These are phyloP conservation scores for Choristoneura fumiferana DNA, from an alignment of 1,140 invertebrate genomes.

Conservation along the genomic window DNA sequence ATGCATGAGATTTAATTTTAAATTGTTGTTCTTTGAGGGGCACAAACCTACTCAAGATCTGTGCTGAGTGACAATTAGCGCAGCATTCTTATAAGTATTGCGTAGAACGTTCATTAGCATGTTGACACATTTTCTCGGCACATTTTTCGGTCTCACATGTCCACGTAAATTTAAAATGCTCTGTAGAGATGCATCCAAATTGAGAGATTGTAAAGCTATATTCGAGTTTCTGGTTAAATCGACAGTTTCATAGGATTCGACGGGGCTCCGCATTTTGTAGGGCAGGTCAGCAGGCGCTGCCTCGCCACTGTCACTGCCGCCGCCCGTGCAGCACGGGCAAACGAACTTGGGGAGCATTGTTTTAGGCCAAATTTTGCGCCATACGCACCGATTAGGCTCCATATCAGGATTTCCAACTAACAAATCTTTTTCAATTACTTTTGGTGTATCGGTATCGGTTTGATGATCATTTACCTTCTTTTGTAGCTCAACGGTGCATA, in stretches of 20 bases:
- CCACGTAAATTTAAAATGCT: constrained; percentile 43
- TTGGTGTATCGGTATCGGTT: too few relatives aligned
- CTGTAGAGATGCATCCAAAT: constrained; percentile 47
- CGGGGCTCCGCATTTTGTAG: constrained; percentile 26
- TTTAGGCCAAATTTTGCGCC: constrained; percentile 30
- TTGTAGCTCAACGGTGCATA: background rate
- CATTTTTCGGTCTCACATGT: constrained; percentile 23
- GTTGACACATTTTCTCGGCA: constrained; percentile 25
- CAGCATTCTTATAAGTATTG: constrained; percentile 41
- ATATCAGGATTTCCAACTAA: background rate
- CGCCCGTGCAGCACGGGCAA: constrained; percentile 56
- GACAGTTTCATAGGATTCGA: constrained; percentile 46
- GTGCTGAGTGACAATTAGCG: background rate
- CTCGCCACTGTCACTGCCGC: constrained; percentile 42
- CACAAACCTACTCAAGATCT: too few relatives aligned
- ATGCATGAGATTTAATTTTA: too few relatives aligned
- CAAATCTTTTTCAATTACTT: too few relatives aligned
- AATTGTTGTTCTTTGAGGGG: too few relatives aligned
- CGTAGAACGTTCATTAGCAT: constrained; percentile 31
- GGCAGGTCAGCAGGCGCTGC: constrained; percentile 16
- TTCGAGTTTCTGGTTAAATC: constrained; percentile 32
- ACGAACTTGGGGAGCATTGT: constrained; percentile 36
- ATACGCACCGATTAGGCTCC: background rate
- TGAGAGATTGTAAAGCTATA: constrained; percentile 23
- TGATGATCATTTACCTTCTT: background rate